Percentiles rank a stretch among this genome's conserved stretches.
Evolutionary conservation across 2,888 invertebrate species (phyloP).

Genomic region (Nycteola revayana): DNA sequence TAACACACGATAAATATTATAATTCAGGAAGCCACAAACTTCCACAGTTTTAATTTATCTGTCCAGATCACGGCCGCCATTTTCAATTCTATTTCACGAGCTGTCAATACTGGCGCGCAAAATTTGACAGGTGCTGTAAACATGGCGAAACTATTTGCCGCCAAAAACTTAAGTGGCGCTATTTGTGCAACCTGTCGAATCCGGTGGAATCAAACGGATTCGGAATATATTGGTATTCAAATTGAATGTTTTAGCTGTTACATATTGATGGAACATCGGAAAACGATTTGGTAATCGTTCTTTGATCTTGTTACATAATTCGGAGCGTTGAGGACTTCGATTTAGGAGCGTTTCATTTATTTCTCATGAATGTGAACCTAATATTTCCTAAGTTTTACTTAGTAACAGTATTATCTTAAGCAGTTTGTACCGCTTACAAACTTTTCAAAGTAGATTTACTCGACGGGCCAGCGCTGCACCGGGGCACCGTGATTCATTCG

Average conservation of each 20-base stretch:
- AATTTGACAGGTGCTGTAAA: slow-evolving; percentile 21
- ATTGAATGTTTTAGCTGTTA: slow-evolving; percentile 1
- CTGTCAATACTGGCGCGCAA: slow-evolving; percentile 13
- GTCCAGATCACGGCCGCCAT: slow-evolving; percentile 22
- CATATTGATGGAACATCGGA: slow-evolving; percentile 1
- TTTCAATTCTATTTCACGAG: slow-evolving; percentile 22
- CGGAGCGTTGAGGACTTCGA: too few species aligned
- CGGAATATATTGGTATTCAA: slow-evolving; percentile 2
- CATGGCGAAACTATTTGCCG: slow-evolving; percentile 10
- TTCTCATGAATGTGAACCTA: too few species aligned
- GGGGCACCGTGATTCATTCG: too few species aligned
- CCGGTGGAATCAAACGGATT: slow-evolving; percentile 14
- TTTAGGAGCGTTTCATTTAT: too few species aligned
- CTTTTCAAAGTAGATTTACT: too few species aligned
- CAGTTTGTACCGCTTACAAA: too few species aligned
- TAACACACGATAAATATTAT: slow-evolving; percentile 4
- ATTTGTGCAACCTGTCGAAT: slow-evolving; percentile 13
- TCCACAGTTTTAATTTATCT: slow-evolving; percentile 24
- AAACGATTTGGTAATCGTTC: not conserved
- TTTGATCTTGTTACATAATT: slow-evolving; percentile 9
- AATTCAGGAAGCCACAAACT: slow-evolving; percentile 4
- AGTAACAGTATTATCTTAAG: too few species aligned
- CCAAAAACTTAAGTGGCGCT: slow-evolving; percentile 14
- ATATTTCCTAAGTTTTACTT: too few species aligned
- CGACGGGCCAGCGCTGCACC: too few species aligned